These are phyloP conservation scores for Neoniphon sammara DNA, from an alignment of 2,797 vertebrate species.

Conservation along the genomic window DNA sequence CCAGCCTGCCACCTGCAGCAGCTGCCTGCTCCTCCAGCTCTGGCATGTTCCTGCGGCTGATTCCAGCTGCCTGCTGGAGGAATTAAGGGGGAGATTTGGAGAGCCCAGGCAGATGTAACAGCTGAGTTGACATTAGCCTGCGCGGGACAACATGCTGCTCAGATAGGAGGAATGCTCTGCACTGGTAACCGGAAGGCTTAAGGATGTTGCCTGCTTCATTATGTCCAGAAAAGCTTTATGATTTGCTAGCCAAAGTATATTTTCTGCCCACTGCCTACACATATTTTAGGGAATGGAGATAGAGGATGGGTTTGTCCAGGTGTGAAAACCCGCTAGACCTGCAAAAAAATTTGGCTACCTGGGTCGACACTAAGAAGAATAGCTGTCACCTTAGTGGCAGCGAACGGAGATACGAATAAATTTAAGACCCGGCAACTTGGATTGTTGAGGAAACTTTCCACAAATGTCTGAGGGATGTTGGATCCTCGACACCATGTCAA, in stretches of 20 bases:
- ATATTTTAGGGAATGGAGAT: slow-evolving; percentile 60
- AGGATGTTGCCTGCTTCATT: slow-evolving; percentile 80
- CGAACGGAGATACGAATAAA: slow-evolving; percentile 23
- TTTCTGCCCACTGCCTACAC: slow-evolving; percentile 70
- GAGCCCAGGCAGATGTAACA: slow-evolving; percentile 73
- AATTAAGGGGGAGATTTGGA: slow-evolving; percentile 76
- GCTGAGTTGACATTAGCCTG: slow-evolving; percentile 73
- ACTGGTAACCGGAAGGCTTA: slow-evolving; percentile 75
- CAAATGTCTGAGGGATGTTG: neutral
- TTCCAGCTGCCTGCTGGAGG: slow-evolving; percentile 71
- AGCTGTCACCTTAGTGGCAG: slow-evolving; percentile 17
- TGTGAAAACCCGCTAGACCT: slow-evolving; percentile 56
- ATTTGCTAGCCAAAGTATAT: slow-evolving; percentile 69
- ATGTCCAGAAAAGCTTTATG: slow-evolving; percentile 72
- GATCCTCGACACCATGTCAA: slow-evolving; percentile 2
- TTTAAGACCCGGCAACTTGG: slow-evolving; percentile 30
- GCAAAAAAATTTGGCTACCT: slow-evolving; percentile 52
- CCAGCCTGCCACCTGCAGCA: slow-evolving; percentile 22
- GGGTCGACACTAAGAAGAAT: slow-evolving; percentile 10
- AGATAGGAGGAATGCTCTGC: slow-evolving; percentile 74
- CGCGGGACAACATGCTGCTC: slow-evolving; percentile 67
- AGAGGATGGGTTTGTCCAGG: slow-evolving; percentile 51
- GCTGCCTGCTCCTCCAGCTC: slow-evolving; percentile 55
- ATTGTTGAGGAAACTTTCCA: slow-evolving; percentile 27
- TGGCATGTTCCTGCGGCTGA: slow-evolving; percentile 49